Conservation (phyloP, 2,797 vertebrate genomes). For the Rousettus madagascariensis region DNA sequence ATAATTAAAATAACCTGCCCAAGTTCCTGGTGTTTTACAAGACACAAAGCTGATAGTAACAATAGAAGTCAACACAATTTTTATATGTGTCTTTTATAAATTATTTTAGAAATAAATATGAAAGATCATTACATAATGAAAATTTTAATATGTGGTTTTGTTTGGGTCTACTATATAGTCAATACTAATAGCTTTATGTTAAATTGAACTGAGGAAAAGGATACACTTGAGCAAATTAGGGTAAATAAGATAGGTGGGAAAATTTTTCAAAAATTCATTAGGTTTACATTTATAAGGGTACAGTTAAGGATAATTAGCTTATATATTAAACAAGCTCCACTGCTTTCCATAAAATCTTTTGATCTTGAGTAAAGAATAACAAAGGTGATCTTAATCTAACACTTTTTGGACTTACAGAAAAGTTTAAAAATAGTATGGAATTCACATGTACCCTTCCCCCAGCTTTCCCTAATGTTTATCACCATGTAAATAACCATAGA, state of each 20-base stretch:
- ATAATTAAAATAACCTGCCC: neutral
- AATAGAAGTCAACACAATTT: conserved; percentile 6
- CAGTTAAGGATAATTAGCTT: conserved; percentile 5
- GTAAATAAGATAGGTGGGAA: neutral
- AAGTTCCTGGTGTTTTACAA: neutral
- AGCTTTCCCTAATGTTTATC: conserved; percentile 13
- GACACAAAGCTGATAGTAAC: neutral
- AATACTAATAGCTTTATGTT: conserved; percentile 15
- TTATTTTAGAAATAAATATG: conserved; percentile 30
- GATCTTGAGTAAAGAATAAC: conserved; percentile 32
- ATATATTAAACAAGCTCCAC: conserved; percentile 21
- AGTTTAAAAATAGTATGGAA: neutral
- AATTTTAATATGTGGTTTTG: conserved; percentile 34
- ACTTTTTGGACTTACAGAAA: neutral
- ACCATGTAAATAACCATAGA: neutral
- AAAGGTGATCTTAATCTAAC: neutral
- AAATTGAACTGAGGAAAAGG: conserved; percentile 18
- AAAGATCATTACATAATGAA: conserved; percentile 34
- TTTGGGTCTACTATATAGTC: neutral
- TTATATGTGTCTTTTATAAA: neutral
- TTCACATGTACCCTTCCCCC: neutral
- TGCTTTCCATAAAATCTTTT: conserved; percentile 40
- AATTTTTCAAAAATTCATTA: neutral
- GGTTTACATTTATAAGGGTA: conserved; percentile 7
- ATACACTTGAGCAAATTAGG: conserved; percentile 13